Percentiles rank a stretch among this genome's conserved stretches.
Evolutionary conservation across 2,888 invertebrate genomes (phyloP).

Genomic region (Miltochrista miniata): DNA sequence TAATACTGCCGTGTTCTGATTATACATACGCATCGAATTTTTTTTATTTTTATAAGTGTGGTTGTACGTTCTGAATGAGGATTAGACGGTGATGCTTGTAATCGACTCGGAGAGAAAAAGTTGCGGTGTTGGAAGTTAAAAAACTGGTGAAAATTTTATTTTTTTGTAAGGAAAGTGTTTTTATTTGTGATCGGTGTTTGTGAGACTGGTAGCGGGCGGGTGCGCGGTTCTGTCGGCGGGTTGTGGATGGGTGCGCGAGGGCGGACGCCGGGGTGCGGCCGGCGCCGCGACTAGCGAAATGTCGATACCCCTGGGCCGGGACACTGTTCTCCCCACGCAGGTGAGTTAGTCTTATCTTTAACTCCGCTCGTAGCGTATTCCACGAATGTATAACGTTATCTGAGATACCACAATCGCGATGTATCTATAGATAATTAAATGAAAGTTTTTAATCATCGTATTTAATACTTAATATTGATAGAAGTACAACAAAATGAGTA

Average conservation of each 20-base stretch:
- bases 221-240: constrained; percentile 60
- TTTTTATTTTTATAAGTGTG: constrained; percentile 40
- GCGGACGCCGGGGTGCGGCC: constrained; percentile 81
- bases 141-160: constrained; percentile 49
- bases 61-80: constrained; percentile 42
- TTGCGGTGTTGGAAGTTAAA: constrained; percentile 41
- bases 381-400: no score
- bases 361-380: neutral
- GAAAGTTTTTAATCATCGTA: no score
- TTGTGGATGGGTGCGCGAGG: constrained; percentile 77
- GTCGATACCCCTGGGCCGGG: constrained; percentile 82
- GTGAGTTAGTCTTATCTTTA: constrained; percentile 58
- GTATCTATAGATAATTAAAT: no score
- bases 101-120: constrained; percentile 30
- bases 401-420: no score
- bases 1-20: constrained; percentile 47
- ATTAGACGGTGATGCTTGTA: constrained; percentile 52
- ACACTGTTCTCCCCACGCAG: constrained; percentile 79
- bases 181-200: constrained; percentile 63
- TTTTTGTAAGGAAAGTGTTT: constrained; percentile 69
- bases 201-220: constrained; percentile 52
- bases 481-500: no score
- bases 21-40: constrained; percentile 45
- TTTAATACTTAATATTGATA: neutral
- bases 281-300: constrained; percentile 78